Evolutionary conservation across 2,888 invertebrate genomes (phyloP).

Genomic region (Sepioteuthis lessoniana): DNA sequence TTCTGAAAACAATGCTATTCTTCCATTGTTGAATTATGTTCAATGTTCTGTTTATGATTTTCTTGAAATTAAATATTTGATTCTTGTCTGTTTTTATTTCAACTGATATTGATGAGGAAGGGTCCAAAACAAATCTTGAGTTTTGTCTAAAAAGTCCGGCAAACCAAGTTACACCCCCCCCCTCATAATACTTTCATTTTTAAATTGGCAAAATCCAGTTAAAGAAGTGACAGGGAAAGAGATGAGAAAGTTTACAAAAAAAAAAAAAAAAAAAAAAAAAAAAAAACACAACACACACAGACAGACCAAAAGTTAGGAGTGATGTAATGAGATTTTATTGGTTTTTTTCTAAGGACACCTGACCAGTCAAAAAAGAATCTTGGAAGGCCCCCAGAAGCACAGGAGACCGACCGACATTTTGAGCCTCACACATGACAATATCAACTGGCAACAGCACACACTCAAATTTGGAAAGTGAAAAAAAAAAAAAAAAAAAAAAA

Average conservation of each 20-base stretch:
- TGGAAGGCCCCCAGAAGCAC: neutral
- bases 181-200: too few species aligned
- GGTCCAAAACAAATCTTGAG: too few species aligned
- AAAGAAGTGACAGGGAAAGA: conserved; percentile 60
- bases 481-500: neutral
- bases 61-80: too few species aligned
- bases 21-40: too few species aligned
- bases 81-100: too few species aligned
- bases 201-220: neutral
- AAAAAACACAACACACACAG: conserved; percentile 57
- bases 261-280: too few species aligned
- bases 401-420: neutral
- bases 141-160: too few species aligned
- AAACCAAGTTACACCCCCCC: too few species aligned
- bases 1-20: too few species aligned
- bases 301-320: neutral
- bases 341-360: conserved; percentile 15
- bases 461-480: neutral
- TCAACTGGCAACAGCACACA: conserved; percentile 9
- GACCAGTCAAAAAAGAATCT: neutral
- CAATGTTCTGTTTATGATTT: too few species aligned
- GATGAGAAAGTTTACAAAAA: too few species aligned
- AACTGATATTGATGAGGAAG: too few species aligned
- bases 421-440: conserved; percentile 1
- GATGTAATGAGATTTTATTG: conserved; percentile 13